These are phyloP conservation scores for Phycodurus eques DNA, from an alignment of 2,113 vertebrate genomes.

Conservation along the genomic window DNA sequence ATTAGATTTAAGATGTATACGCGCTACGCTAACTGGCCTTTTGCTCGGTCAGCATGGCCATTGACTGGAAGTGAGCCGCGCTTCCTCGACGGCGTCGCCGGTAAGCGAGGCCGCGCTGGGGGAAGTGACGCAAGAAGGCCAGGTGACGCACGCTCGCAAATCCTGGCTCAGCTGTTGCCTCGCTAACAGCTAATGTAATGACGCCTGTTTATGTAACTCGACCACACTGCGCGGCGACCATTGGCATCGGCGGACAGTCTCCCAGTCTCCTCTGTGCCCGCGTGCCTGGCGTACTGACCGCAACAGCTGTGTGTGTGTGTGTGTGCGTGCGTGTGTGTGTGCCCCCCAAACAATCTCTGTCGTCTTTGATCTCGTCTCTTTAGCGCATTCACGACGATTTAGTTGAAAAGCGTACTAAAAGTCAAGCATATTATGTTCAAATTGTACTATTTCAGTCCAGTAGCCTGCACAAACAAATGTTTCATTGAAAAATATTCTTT, in stretches of 20 bases:
- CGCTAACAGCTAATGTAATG: constrained; percentile 35
- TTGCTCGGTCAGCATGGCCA: neutral
- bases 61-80: neutral
- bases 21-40: neutral
- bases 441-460: neutral
- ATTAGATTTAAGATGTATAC: neutral
- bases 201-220: constrained; percentile 54
- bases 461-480: no score
- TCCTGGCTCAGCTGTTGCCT: constrained; percentile 57
- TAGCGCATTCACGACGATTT: no score
- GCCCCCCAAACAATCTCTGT: constrained; percentile 29
- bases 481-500: no score
- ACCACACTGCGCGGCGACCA: constrained; percentile 29
- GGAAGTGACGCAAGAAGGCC: constrained; percentile 54
- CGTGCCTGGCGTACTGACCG: constrained; percentile 50
- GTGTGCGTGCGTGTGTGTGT: neutral
- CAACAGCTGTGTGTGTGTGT: constrained; percentile 54
- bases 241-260: constrained; percentile 59
- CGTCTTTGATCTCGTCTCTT: constrained; percentile 2
- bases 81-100: neutral
- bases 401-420: neutral
- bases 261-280: constrained; percentile 18
- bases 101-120: constrained; percentile 29
- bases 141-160: constrained; percentile 21
- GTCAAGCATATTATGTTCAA: neutral